Conservation (phyloP, 2,113 vertebrate genomes). For the Neodontobutis hainanensis region DNA sequence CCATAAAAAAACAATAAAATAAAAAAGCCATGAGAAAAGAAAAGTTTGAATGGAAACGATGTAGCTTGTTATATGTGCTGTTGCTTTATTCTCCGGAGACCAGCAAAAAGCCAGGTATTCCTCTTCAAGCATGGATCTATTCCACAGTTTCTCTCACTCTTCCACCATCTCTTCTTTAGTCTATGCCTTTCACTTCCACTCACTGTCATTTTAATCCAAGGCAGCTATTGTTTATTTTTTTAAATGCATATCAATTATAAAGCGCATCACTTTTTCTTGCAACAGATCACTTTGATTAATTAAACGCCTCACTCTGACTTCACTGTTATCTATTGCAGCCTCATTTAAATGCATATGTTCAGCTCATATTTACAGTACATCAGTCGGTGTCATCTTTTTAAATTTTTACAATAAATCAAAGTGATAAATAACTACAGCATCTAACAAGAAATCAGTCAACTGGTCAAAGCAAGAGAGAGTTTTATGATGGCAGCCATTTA, state of each 20-base stretch:
- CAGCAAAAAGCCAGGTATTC: conserved; percentile 13
- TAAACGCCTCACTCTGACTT: background rate
- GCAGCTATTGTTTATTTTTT: background rate
- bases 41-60: conserved; percentile 12
- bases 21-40: background rate
- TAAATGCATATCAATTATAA: conserved; percentile 4
- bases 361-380: background rate
- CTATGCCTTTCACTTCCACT: conserved; percentile 12
- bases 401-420: background rate
- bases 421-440: background rate
- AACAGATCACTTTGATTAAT: background rate
- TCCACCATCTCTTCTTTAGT: background rate
- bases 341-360: background rate
- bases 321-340: background rate
- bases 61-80: conserved; percentile 36
- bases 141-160: conserved; percentile 19
- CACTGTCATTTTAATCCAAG: background rate
- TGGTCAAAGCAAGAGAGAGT: too few relatives aligned
- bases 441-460: too few relatives aligned
- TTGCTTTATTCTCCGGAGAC: conserved; percentile 41
- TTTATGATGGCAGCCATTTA: background rate
- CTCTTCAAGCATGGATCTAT: conserved; percentile 24
- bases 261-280: background rate
- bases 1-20: background rate
- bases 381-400: background rate